Evolutionary conservation across 2,888 invertebrate genomes (phyloP).

Genomic region (Agonopterix alstromeriana): DNA sequence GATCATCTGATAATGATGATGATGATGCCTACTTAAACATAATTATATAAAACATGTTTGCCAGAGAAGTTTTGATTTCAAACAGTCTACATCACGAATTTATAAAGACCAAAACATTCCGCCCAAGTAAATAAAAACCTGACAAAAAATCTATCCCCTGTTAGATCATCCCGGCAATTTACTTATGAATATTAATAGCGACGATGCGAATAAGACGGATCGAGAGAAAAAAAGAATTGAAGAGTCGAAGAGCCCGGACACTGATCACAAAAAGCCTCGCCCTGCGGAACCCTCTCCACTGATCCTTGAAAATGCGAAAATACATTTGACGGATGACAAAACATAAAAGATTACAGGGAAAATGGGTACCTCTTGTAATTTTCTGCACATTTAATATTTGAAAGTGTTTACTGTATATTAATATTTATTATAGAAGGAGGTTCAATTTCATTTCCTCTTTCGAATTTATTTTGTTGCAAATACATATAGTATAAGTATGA

Average conservation of each 20-base stretch:
- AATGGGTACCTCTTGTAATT: constrained; percentile 42
- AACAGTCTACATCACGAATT: too few relatives aligned
- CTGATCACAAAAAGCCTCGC: constrained; percentile 53
- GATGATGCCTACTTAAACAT: too few relatives aligned
- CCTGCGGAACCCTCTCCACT: constrained; percentile 26
- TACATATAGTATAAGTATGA: too few relatives aligned
- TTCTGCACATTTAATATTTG: constrained; percentile 65
- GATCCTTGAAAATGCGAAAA: constrained; percentile 53
- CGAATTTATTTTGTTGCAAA: too few relatives aligned
- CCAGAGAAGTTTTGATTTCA: too few relatives aligned
- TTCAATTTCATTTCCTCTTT: too few relatives aligned
- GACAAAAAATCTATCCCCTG: constrained; percentile 9
- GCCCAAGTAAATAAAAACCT: neutral
- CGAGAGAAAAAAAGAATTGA: constrained; percentile 33
- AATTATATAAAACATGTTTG: too few relatives aligned
- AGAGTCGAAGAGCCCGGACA: constrained; percentile 37
- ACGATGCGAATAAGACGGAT: constrained; percentile 39
- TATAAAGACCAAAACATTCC: too few relatives aligned
- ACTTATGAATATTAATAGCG: constrained; percentile 73
- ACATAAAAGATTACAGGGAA: constrained; percentile 48
- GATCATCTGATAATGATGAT: too few relatives aligned
- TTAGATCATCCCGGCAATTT: constrained; percentile 59
- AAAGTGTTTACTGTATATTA: constrained; percentile 39
- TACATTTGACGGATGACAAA: constrained; percentile 70
- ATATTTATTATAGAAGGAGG: constrained; percentile 10